These are phyloP conservation scores for Cottus gobio DNA, from an alignment of 2,113 vertebrate species.

Conservation along the genomic window DNA sequence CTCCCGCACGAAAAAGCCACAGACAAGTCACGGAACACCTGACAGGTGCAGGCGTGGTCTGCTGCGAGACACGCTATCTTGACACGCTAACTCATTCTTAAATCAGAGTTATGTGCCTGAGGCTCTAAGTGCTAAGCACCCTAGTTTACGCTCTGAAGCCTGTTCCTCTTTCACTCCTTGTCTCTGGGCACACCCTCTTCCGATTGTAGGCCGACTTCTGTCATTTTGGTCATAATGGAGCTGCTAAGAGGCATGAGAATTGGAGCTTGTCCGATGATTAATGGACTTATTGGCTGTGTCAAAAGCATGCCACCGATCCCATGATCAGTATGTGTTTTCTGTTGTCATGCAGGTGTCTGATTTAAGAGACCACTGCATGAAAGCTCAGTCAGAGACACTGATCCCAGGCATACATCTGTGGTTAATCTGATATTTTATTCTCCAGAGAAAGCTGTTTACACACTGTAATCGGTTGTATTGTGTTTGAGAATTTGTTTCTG, in stretches of 20 bases:
- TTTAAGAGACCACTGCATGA: constrained; percentile 14
- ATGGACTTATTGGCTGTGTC: constrained; percentile 62
- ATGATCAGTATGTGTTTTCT: constrained; percentile 58
- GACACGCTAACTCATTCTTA: constrained; percentile 89
- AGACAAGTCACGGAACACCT: constrained; percentile 82
- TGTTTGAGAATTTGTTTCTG: neutral
- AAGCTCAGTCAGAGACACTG: constrained; percentile 19
- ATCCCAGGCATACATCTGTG: constrained; percentile 22
- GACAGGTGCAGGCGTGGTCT: constrained; percentile 86
- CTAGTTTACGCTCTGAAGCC: constrained; percentile 72
- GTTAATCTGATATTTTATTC: neutral
- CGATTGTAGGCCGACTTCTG: constrained; percentile 67
- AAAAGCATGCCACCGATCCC: constrained; percentile 61
- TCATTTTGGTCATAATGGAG: constrained; percentile 67
- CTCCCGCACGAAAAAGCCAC: constrained; percentile 78
- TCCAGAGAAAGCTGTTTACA: constrained; percentile 7
- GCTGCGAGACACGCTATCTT: constrained; percentile 82
- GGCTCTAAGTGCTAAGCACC: constrained; percentile 66
- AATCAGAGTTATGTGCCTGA: constrained; percentile 78
- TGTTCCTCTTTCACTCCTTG: constrained; percentile 70
- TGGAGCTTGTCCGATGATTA: constrained; percentile 62
- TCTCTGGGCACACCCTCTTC: constrained; percentile 75
- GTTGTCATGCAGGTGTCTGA: constrained; percentile 45
- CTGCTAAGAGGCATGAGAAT: constrained; percentile 74
- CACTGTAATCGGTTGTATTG: neutral